Evolutionary conservation across 1,140 invertebrate species (phyloP), one percentile per base, ranked within the genome.

Genomic region (Lucilia cuprina): DNA sequence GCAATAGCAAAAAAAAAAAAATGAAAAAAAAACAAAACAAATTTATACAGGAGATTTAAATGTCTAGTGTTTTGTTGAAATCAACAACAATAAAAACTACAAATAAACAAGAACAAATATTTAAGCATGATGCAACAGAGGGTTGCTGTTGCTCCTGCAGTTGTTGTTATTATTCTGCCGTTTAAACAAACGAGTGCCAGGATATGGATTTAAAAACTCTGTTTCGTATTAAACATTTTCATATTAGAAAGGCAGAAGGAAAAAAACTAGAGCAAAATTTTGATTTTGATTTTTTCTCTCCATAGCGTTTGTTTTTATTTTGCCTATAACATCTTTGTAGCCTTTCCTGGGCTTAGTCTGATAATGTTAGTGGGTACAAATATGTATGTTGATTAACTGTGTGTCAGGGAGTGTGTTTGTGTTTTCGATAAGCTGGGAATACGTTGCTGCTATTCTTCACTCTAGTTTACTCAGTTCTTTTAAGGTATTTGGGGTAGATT

Each of bases 401-500:
- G 49, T 65, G 60, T 83, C n/a, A 9, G 25, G 25, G 34, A 80
- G 19, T 80, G 8, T 41, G 19, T 65, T 17, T 78, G 25, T 55
- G 25, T 83, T 41, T 47, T 17, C 25, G 77, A 80, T 80, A 80
- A 80, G 77, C 77, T 19, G 7, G 78, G 47, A 75, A 70, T n/a
- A 55, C 34, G 77, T 80, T 60, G 74, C n/a, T 65, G 60, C 19
- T 65, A 14, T n/a, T 65, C 14, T 65, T 65, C n/a, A 17, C n/a
- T 70, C 65, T 60, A 12, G 55, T 60, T 60, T 60, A 17, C n/a
- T 60, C 65, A 21, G 19, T 21, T 21, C 65, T 83, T 77, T 70
- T 82, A 17, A 35, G 55, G 34, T 41, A 78, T 70, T 84, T 60
- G 35, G 55, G 75, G 78, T 82, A 84, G 84, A 84, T 84, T 84